A percentile compares a stretch with the other conserved stretches of the same genome.
These are phyloP conservation scores for Lepus timidus DNA, from an alignment of 2,113 vertebrate species.

Conservation along the genomic window DNA sequence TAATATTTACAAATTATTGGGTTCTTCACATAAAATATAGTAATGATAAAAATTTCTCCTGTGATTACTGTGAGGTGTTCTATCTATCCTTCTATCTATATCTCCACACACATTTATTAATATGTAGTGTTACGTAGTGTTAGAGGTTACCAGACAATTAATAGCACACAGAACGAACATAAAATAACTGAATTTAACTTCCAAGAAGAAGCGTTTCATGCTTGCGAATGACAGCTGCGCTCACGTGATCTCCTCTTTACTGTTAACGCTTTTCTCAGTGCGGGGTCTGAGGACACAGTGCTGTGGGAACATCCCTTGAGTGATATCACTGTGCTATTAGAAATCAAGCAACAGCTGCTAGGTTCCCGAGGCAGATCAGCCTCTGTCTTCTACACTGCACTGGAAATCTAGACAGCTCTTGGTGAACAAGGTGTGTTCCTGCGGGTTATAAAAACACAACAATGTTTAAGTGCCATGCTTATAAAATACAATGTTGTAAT, in stretches of 20 bases:
- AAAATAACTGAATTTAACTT: neutral
- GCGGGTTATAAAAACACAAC: neutral
- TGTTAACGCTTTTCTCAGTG: neutral
- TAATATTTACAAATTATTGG: neutral
- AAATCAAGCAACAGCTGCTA: neutral
- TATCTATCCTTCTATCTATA: too few relatives aligned
- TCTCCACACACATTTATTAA: neutral
- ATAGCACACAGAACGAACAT: neutral
- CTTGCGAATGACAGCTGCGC: neutral
- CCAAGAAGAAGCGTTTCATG: neutral
- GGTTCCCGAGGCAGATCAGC: neutral
- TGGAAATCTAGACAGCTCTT: neutral
- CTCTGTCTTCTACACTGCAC: neutral
- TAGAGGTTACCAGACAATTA: neutral
- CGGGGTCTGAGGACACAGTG: too few relatives aligned
- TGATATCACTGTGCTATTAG: neutral
- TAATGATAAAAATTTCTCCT: neutral
- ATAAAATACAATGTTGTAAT: neutral
- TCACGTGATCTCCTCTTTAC: neutral
- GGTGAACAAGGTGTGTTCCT: neutral
- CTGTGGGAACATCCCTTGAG: neutral
- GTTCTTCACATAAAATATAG: neutral
- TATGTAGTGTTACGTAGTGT: neutral
- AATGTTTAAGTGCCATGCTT: neutral
- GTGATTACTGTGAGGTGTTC: neutral